Base-by-base conservation (phyloP, 2,113 vertebrate genomes). In the Rhabdornis inornatus region DNA sequence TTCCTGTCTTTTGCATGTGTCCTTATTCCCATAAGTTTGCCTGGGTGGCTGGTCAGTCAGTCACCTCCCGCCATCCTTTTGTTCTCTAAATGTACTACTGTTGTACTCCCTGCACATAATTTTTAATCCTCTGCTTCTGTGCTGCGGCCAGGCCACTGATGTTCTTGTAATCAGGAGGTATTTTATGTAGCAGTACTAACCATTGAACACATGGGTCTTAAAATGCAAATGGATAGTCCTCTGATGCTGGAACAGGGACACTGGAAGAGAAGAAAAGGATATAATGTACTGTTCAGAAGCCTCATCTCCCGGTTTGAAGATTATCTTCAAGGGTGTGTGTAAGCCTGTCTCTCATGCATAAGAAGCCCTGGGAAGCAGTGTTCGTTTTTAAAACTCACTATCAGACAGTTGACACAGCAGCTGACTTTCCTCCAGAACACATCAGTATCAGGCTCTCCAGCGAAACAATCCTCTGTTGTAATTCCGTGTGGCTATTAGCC, bases 351-450 rank as follows among this genome's bases (percentile, higher is more conserved):
- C 87, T 90, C 56, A 60, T 27, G 60, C 17, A 5, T 69, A 72
- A 87, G 56, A 45, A 79, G 27, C 33, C 28, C 85, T 92, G 65
- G 16, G 24, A 63, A 55, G 45, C 50, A 42, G 13, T 50, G 71
- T 70, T 89, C 35, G 78, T 87, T 72, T 79, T 45, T 50, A 37
- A 91, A 49, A 42, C 33, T 90, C 72, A 5, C 49, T 89, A 23
- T 69, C 87, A 85, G 40, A n/a, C 65, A 68, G 27, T 89, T 83
- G 70, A 52, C 56, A 70, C 4, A 90, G 61, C 92, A 94, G 91
- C 94, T 95, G 96, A 60, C 82, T 96, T 93, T 55, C 42, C 69
- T 91, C 70, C 60, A 59, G 65, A 95, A 35, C 88, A 90, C 76
- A 45, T 75, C 52, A 7, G 57, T 35, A 45, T 90, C 4, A 0